Evolutionary conservation across 2,888 invertebrate genomes (phyloP).

Genomic region (Dione vanillae): DNA sequence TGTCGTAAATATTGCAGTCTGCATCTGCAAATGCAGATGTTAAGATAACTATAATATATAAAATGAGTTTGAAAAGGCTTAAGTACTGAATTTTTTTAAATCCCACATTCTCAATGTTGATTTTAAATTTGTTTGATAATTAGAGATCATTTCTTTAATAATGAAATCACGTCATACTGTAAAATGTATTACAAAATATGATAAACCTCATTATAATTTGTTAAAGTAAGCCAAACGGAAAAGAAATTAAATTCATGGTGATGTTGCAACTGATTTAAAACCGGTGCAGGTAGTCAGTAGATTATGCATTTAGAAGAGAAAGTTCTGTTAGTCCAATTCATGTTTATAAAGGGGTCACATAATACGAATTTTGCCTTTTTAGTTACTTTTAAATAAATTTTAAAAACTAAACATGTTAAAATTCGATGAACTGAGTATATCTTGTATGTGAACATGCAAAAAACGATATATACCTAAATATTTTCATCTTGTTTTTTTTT

Average conservation of each 20-base stretch:
- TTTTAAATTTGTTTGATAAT: too few relatives aligned
- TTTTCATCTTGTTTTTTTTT: too few relatives aligned
- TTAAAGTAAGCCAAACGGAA: conserved; percentile 38
- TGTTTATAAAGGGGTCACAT: conserved; percentile 42
- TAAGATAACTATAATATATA: too few relatives aligned
- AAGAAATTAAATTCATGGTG: conserved; percentile 38
- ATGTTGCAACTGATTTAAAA: conserved; percentile 43
- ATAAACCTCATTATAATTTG: not conserved
- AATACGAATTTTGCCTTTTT: conserved; percentile 20
- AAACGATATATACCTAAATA: too few relatives aligned
- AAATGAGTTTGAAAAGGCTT: too few relatives aligned
- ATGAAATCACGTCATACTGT: too few relatives aligned
- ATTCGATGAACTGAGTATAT: not conserved
- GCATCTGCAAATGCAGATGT: conserved; percentile 64
- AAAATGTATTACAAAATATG: conserved; percentile 3
- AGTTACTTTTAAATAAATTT: not conserved
- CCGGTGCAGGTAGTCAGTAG: conserved; percentile 45
- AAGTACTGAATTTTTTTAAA: too few relatives aligned
- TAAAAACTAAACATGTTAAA: not conserved
- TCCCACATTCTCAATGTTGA: not conserved
- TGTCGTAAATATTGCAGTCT: conserved; percentile 64
- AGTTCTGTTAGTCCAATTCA: conserved; percentile 37
- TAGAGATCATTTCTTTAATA: too few relatives aligned
- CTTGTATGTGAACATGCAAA: not conserved
- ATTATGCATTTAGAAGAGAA: conserved; percentile 47